Percentiles rank a stretch among this genome's conserved stretches.
Conservation (phyloP, 2,797 vertebrate genomes). For the Eptatretus atami region DNA sequence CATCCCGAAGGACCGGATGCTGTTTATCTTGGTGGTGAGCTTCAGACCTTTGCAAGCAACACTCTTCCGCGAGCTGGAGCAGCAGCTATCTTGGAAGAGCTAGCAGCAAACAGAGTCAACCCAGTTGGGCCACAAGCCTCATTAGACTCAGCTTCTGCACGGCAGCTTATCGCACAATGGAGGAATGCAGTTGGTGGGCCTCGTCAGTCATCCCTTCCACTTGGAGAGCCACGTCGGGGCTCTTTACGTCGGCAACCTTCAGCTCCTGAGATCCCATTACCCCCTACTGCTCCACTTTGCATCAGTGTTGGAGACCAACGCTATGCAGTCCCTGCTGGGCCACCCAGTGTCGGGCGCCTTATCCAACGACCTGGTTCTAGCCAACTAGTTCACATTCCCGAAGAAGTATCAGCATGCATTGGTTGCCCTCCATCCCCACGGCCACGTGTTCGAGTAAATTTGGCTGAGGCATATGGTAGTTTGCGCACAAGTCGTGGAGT, state of each 20-base stretch:
- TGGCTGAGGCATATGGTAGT: neutral
- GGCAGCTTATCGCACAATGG: conserved; percentile 85
- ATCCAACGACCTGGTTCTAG: conserved; percentile 66
- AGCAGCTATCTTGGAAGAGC: conserved; percentile 40
- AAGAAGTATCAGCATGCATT: conserved; percentile 53
- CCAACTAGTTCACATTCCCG: conserved; percentile 81
- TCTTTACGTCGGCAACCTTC: conserved; percentile 42
- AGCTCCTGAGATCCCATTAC: conserved; percentile 26
- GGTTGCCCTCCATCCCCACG: neutral
- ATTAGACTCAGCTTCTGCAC: conserved; percentile 69
- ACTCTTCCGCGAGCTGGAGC: conserved; percentile 69
- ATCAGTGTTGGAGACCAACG: conserved; percentile 4
- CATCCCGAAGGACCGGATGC: too few species aligned
- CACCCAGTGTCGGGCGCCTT: conserved; percentile 43
- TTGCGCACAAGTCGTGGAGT: neutral
- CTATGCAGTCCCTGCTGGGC: conserved; percentile 14
- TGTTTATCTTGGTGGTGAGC: neutral
- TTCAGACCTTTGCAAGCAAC: conserved; percentile 25
- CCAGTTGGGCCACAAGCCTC: conserved; percentile 24
- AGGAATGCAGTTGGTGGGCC: conserved; percentile 50
- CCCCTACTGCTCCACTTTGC: neutral
- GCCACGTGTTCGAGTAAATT: conserved; percentile 1
- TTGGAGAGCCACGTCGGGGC: conserved; percentile 37
- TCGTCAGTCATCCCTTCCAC: conserved; percentile 46
- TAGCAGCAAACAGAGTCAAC: conserved; percentile 26